Conservation (phyloP, 2,888 invertebrate species). For the Deroplatys truncata region DNA sequence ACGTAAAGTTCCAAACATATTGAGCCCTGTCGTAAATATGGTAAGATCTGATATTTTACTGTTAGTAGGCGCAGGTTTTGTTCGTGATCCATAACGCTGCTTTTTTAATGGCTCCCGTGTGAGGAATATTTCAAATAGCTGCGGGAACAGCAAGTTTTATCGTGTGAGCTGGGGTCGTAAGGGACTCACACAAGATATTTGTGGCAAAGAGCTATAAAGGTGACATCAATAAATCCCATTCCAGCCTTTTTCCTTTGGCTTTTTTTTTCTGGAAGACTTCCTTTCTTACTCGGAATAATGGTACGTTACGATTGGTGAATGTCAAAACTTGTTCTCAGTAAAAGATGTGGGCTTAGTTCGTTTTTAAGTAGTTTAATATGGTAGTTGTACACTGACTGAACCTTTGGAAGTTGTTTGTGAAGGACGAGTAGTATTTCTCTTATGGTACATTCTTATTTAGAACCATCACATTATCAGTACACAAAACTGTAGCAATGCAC, state of each 20-base stretch:
- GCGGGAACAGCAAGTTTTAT: constrained; percentile 4
- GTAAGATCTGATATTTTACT: constrained; percentile 3
- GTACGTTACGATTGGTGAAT: neutral
- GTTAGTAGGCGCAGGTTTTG: neutral
- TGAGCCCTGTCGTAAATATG: neutral
- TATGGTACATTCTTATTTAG: too few relatives aligned
- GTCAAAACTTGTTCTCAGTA: neutral
- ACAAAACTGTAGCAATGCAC: too few relatives aligned
- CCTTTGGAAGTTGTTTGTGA: too few relatives aligned
- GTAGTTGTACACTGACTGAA: neutral
- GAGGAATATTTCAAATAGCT: constrained; percentile 6
- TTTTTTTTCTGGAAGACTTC: neutral
- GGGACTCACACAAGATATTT: neutral
- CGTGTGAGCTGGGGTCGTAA: neutral
- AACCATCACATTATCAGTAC: too few relatives aligned
- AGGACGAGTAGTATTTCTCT: too few relatives aligned
- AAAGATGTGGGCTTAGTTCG: neutral
- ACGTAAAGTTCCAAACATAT: neutral
- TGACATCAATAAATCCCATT: constrained; percentile 5
- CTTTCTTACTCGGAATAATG: neutral
- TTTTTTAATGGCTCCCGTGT: constrained; percentile 12
- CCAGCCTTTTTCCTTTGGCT: neutral
- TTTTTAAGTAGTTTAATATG: neutral
- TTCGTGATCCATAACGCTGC: constrained; percentile 8
- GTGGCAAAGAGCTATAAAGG: constrained; percentile 8